Percentiles rank a stretch among this genome's conserved stretches.
Evolutionary conservation across 2,113 vertebrate genomes (phyloP).

Genomic region (Oenanthe melanoleuca): DNA sequence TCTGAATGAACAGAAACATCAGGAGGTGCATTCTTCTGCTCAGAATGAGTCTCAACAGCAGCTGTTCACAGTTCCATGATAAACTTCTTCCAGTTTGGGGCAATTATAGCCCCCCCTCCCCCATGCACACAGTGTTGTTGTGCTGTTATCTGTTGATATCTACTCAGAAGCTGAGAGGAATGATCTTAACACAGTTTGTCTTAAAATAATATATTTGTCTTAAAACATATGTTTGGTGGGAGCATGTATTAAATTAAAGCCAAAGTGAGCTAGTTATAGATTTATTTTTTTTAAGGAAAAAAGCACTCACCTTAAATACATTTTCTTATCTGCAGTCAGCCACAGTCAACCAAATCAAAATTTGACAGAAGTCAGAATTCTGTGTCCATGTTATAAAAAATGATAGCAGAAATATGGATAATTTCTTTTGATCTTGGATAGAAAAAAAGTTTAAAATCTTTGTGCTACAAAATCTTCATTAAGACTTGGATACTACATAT

Average conservation of each 20-base stretch:
- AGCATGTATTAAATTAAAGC: background rate
- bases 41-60: constrained; percentile 9
- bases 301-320: background rate
- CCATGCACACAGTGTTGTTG: rapidly evolving
- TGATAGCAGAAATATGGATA: background rate
- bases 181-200: background rate
- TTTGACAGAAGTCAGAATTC: background rate
- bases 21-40: constrained; percentile 48
- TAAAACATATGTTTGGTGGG: background rate
- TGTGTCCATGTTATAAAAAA: background rate
- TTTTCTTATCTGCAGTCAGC: background rate
- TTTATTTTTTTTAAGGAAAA: rapidly evolving
- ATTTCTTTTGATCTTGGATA: background rate
- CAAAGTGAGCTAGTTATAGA: background rate
- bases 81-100: background rate
- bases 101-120: background rate
- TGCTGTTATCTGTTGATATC: background rate
- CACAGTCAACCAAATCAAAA: background rate
- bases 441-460: background rate
- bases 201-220: background rate
- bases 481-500: background rate
- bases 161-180: background rate
- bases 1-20: constrained; percentile 33
- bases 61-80: constrained; percentile 25
- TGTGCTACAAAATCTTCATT: background rate